Evolutionary conservation across 2,888 invertebrate species (phyloP).

Genomic region (Xanthostigma xanthostigma): DNA sequence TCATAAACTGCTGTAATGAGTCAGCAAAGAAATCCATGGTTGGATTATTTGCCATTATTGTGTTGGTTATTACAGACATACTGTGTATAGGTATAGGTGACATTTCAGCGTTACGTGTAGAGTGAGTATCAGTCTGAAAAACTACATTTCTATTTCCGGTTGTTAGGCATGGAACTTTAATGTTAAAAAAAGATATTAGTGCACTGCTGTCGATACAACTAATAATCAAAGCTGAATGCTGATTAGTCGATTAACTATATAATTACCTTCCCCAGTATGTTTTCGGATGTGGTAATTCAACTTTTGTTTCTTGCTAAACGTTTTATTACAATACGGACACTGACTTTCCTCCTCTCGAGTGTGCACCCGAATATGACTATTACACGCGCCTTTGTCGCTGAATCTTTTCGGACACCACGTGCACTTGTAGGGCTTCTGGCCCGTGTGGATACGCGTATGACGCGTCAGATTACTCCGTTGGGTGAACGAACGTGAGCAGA

Average conservation of each 20-base stretch:
- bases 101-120: too few species aligned
- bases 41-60: too few species aligned
- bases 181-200: too few species aligned
- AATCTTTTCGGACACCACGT: slow-evolving; percentile 36
- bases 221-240: neutral
- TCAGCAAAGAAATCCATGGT: too few species aligned
- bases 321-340: slow-evolving; percentile 38
- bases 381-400: slow-evolving; percentile 42
- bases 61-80: too few species aligned
- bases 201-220: too few species aligned
- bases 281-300: slow-evolving; percentile 38
- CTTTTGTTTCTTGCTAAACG: slow-evolving; percentile 39
- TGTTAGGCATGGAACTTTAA: too few species aligned
- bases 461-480: slow-evolving; percentile 41
- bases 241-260: too few species aligned
- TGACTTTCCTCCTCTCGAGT: slow-evolving; percentile 30
- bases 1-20: too few species aligned
- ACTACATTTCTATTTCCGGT: too few species aligned
- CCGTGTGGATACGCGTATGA: slow-evolving; percentile 40
- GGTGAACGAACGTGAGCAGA: slow-evolving; percentile 42
- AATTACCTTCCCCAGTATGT: slow-evolving; percentile 39
- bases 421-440: slow-evolving; percentile 40
- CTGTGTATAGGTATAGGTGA: too few species aligned
- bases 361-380: slow-evolving; percentile 35
- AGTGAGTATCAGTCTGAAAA: too few species aligned